Evolutionary conservation across 2,888 invertebrate species (phyloP).

Genomic region (Neoscelio sp.): DNA sequence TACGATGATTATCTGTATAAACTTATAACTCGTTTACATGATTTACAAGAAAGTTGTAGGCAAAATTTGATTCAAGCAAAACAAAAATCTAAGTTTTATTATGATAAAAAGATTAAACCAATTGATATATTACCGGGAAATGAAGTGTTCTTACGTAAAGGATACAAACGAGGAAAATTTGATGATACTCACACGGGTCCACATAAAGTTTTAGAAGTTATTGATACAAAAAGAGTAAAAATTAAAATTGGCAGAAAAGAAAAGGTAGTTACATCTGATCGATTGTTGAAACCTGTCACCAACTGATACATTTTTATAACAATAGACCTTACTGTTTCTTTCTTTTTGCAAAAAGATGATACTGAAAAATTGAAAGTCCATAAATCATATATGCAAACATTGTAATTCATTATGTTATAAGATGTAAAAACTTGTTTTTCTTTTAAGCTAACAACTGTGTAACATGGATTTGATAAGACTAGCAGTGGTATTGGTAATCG

Average conservation of each 20-base stretch:
- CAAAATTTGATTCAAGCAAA: background rate
- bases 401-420: too few relatives aligned
- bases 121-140: background rate
- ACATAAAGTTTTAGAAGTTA: background rate
- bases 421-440: too few relatives aligned
- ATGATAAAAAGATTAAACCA: background rate
- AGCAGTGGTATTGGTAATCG: too few relatives aligned
- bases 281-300: background rate
- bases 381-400: too few relatives aligned
- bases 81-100: background rate
- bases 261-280: conserved; percentile 2
- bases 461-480: too few relatives aligned
- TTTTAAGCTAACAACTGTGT: too few relatives aligned
- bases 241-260: background rate
- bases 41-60: background rate
- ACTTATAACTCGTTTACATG: background rate
- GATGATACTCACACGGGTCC: background rate
- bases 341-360: too few relatives aligned
- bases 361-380: too few relatives aligned
- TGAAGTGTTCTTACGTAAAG: background rate
- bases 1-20: background rate
- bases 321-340: too few relatives aligned
- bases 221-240: background rate
- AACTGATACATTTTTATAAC: too few relatives aligned
- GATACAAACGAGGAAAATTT: background rate